Conservation (phyloP, 2,888 invertebrate species). For the Coleophora flavipennella region DNA sequence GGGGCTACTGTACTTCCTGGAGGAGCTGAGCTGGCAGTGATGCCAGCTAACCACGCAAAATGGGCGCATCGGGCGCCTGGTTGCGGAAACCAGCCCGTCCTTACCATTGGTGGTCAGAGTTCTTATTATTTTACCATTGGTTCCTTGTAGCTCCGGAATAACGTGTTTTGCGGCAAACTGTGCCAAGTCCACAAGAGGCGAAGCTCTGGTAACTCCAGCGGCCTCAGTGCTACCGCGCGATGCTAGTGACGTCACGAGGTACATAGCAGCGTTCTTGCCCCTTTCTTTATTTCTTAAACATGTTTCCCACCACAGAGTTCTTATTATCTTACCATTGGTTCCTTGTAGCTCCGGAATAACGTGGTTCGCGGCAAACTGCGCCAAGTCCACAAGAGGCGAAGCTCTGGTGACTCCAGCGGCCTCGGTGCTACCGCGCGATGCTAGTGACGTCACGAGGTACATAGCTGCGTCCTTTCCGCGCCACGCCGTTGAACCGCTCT, state of each 20-base stretch:
- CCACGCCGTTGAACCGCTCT: constrained; percentile 87
- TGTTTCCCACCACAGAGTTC: too few relatives aligned
- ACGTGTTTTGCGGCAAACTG: constrained; percentile 93
- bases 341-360: constrained; percentile 89
- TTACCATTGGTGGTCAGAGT: too few relatives aligned
- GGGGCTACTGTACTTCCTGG: too few relatives aligned
- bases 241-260: constrained; percentile 95
- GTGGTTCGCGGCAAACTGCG: constrained; percentile 90
- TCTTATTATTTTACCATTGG: constrained; percentile 69
- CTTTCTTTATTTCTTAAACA: too few relatives aligned
- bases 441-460: constrained; percentile 95
- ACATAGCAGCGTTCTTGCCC: constrained; percentile 97
- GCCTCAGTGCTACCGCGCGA: constrained; percentile 90
- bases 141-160: constrained; percentile 84
- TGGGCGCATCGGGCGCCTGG: too few relatives aligned
- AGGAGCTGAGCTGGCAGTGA: too few relatives aligned
- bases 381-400: constrained; percentile 90
- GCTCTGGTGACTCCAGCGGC: constrained; percentile 93
- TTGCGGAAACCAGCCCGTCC: too few relatives aligned
- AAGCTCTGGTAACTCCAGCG: constrained; percentile 93
- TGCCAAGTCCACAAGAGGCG: constrained; percentile 89
- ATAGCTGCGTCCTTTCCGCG: constrained; percentile 96
- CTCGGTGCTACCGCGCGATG: constrained; percentile 89
- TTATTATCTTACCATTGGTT: constrained; percentile 69
- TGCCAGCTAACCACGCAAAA: too few relatives aligned